Conservation (phyloP, 2,113 vertebrate genomes). For the Diadophis punctatus region DNA sequence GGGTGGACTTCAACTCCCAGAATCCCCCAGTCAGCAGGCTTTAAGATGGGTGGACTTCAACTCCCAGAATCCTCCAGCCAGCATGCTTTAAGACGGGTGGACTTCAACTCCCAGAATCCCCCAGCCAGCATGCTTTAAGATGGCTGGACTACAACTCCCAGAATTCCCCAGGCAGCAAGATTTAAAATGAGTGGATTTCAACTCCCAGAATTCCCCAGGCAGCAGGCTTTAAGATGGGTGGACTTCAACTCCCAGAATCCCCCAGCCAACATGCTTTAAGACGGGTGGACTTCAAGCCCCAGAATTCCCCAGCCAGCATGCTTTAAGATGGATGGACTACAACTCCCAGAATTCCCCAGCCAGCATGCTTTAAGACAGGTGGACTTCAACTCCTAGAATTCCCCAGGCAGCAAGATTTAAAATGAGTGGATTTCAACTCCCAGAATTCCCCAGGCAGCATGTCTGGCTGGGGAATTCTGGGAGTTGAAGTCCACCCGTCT, state of each 20-base stretch:
- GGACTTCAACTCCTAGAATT: too few relatives aligned
- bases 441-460: neutral
- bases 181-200: neutral
- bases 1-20: too few relatives aligned
- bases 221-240: too few relatives aligned
- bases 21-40: too few relatives aligned
- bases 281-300: neutral
- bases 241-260: too few relatives aligned
- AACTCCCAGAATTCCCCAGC: too few relatives aligned
- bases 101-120: neutral
- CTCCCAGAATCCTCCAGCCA: neutral
- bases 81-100: neutral
- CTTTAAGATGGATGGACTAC: too few relatives aligned
- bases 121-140: neutral
- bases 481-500: neutral
- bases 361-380: too few relatives aligned
- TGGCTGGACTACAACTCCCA: accelerated
- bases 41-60: too few relatives aligned
- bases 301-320: neutral
- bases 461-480: neutral
- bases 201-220: neutral
- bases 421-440: neutral
- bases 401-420: too few relatives aligned
- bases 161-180: neutral
- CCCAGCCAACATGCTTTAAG: neutral